A percentile compares a stretch with the other conserved stretches of the same genome.
Conservation (phyloP, 2,888 invertebrate species). For the Oligia latruncula region DNA sequence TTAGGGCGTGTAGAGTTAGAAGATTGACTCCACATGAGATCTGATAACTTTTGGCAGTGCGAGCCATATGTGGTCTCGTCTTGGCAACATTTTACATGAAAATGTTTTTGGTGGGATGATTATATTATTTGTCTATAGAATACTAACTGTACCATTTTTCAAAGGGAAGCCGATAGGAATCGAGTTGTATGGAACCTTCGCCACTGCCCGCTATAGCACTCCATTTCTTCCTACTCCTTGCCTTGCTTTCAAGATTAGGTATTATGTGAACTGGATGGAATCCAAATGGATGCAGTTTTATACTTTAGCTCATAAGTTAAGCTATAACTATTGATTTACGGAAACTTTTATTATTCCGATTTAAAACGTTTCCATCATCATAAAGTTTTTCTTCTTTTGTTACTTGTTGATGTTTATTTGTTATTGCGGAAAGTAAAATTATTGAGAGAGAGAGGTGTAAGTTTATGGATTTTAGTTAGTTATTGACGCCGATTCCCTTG, state of each 20-base stretch:
- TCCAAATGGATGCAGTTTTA: constrained; percentile 57
- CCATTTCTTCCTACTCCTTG: constrained; percentile 24
- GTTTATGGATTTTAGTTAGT: background rate
- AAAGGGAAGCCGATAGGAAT: too few relatives aligned
- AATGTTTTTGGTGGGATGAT: too few relatives aligned
- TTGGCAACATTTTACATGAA: too few relatives aligned
- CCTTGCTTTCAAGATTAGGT: background rate
- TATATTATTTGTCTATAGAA: too few relatives aligned
- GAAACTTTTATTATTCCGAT: constrained; percentile 38
- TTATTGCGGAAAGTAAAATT: background rate
- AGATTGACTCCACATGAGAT: too few relatives aligned
- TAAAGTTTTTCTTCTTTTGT: constrained; percentile 28
- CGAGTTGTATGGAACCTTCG: too few relatives aligned
- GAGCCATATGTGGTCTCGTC: too few relatives aligned
- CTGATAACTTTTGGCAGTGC: too few relatives aligned
- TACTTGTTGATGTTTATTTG: constrained; percentile 15
- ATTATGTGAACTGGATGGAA: constrained; percentile 43
- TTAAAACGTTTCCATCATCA: constrained; percentile 16
- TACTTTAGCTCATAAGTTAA: constrained; percentile 26
- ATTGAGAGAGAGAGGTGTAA: background rate
- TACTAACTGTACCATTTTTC: too few relatives aligned
- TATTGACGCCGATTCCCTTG: background rate
- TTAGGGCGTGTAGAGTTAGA: too few relatives aligned
- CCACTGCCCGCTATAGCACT: background rate
- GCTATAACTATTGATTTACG: constrained; percentile 40